Percentiles rank a stretch among this genome's conserved stretches.
Evolutionary conservation across 2,113 vertebrate genomes (phyloP).

Genomic region (Mesembrinibis cayennensis): DNA sequence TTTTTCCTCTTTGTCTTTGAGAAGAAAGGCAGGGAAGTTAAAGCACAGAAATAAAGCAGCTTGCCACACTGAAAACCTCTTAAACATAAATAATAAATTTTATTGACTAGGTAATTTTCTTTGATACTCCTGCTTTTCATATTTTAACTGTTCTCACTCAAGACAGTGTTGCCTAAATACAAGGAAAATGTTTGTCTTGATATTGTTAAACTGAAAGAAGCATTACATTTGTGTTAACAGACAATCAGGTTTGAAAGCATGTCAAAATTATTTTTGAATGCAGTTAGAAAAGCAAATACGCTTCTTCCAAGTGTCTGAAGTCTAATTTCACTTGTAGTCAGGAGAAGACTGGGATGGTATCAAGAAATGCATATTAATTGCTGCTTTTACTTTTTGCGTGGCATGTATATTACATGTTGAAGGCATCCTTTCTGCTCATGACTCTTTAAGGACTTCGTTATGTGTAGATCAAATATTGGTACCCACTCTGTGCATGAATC

Average conservation of each 20-base stretch:
- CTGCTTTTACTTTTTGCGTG: neutral
- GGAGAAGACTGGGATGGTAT: neutral
- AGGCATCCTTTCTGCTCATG: neutral
- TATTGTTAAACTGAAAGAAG: neutral
- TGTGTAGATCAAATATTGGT: neutral
- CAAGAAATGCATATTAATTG: neutral
- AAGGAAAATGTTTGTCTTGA: neutral
- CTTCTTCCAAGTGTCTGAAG: neutral
- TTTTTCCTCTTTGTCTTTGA: neutral
- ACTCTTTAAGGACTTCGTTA: neutral
- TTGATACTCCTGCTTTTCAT: neutral
- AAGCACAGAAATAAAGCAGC: neutral
- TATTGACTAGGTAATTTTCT: neutral
- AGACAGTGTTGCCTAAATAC: neutral
- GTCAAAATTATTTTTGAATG: neutral
- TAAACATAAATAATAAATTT: conserved; percentile 10
- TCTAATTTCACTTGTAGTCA: neutral
- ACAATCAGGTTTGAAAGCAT: neutral
- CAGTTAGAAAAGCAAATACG: neutral
- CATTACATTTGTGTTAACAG: neutral
- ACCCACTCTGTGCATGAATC: fast-evolving
- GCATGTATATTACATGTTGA: neutral
- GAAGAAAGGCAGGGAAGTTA: neutral
- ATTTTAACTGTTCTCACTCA: neutral
- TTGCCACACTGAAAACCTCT: neutral